Evolutionary conservation across 35 echinoderm and acorn worm genomes (phyloP), one percentile per base, ranked within the genome.

Genomic region (Holothuria glaberrima): DNA sequence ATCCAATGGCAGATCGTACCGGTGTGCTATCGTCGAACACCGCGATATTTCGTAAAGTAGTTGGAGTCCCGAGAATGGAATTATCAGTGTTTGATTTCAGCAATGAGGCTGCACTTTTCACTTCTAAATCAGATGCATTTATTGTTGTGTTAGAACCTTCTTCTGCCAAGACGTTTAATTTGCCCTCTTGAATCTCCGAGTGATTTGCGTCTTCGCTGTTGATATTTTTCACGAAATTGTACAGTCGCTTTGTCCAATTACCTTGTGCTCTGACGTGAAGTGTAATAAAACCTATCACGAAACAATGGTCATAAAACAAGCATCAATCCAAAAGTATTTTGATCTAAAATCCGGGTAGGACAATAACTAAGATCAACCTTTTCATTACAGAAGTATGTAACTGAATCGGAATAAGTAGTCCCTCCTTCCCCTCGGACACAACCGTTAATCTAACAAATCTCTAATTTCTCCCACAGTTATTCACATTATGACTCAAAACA

Each of bases 241-340:
- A 84, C 16, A 99, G 75, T 56, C 89, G 72, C 68, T 91, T 92
- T 13, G 93, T 99, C 97, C 97, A 95, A 48, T 94, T 92, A 25
- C 97, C 97, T n/a, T 95, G 70, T 18, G 91, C 83, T 60, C 97
- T 82, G 30, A 99, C 70, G 35, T 99, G 97, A 4, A 99, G 46
- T 5, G 93, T 90, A 25, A 99, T 73, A 68, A 91, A 95, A 19
- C 68, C 97, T 99, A 77, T 9, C 27, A 78, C 6, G 27, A 25
- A 78, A 50, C 12, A 9, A 54, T 5, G 50, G 13, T 54, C 50
- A 54, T 54, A 54, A 5, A n/a, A n/a, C n/a, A n/a, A n/a, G n/a
- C n/a, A n/a, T n/a, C n/a, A n/a, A n/a, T n/a, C n/a, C n/a, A n/a
- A n/a, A n/a, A n/a, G n/a, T n/a, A n/a, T n/a, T n/a, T n/a, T n/a